These are phyloP conservation scores for Pyrrhosoma nymphula DNA, from an alignment of 2,888 invertebrate species.

Conservation along the genomic window DNA sequence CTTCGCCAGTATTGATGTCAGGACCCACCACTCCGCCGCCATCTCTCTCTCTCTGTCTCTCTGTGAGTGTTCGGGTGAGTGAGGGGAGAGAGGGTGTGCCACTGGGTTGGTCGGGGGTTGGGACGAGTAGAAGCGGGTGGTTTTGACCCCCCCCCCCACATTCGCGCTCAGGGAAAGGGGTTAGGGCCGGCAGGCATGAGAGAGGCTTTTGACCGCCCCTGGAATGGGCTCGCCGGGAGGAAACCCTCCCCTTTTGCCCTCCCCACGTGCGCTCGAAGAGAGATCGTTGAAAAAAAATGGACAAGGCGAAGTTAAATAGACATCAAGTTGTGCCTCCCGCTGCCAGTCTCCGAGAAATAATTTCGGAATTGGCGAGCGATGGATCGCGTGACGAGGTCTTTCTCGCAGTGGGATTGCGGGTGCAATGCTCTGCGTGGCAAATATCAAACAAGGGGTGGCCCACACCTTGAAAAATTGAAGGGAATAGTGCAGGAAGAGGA, in stretches of 20 bases:
- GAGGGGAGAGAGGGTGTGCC: slow-evolving; percentile 69
- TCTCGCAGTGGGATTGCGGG: no score
- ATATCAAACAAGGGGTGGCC: no score
- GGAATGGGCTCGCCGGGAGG: neutral
- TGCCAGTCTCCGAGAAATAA: neutral
- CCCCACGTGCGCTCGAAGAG: neutral
- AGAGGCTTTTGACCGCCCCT: neutral
- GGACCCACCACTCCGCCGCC: slow-evolving; percentile 68
- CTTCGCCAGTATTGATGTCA: slow-evolving; percentile 64
- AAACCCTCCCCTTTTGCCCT: no score
- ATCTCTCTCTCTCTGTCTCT: slow-evolving; percentile 68
- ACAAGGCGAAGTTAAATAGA: neutral
- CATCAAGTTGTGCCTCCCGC: neutral
- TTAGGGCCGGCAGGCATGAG: neutral
- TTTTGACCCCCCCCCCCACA: neutral
- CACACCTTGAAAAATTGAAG: no score
- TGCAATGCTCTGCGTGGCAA: no score
- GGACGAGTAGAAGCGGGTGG: slow-evolving; percentile 71
- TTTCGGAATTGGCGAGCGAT: neutral
- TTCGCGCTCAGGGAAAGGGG: neutral
- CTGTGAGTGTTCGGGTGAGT: slow-evolving; percentile 69
- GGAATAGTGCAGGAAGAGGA: no score
- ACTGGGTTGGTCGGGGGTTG: slow-evolving; percentile 68
- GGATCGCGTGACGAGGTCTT: no score
- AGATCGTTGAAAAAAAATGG: neutral